phyloP scores from a whole-genome alignment of 92 coral and sea anemone genomes.

The Paramuricea clavata region DNA sequence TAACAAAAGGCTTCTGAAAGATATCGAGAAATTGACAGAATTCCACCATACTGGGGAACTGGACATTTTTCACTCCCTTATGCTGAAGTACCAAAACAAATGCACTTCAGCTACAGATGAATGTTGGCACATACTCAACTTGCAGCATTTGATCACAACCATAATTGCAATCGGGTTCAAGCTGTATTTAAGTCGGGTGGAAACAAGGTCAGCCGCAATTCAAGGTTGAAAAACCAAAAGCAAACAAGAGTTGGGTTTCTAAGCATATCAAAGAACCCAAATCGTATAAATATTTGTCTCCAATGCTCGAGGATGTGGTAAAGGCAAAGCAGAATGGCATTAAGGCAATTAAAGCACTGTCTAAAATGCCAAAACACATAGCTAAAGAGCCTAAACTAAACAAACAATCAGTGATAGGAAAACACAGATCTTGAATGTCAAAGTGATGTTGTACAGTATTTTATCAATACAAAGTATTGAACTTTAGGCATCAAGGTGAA shows the following conservation, averaged over 20 bases:
- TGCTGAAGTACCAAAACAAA: conserved; percentile 63
- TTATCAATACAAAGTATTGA: too few species aligned
- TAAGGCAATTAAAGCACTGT: background rate
- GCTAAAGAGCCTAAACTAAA: background rate
- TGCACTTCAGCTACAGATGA: conserved; percentile 64
- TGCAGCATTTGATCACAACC: conserved; percentile 71
- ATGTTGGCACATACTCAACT: conserved; percentile 68
- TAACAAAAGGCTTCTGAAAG: conserved; percentile 60
- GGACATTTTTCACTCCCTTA: too few species aligned
- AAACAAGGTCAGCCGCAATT: too few species aligned
- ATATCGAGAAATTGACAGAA: conserved; percentile 65
- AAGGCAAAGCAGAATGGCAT: background rate
- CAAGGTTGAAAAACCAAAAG: background rate
- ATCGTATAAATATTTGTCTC: background rate
- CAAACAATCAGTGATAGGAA: background rate
- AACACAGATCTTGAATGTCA: background rate
- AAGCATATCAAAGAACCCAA: background rate
- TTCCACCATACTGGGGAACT: conserved; percentile 72
- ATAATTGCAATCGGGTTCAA: conserved; percentile 1
- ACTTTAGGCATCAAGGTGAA: too few species aligned
- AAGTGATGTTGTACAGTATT: background rate
- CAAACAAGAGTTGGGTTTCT: background rate
- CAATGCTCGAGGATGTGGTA: background rate
- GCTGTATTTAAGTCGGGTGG: background rate
- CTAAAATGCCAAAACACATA: background rate